Conservation (phyloP, 2,888 invertebrate species). For the Drosophila flavopinicola region DNA sequence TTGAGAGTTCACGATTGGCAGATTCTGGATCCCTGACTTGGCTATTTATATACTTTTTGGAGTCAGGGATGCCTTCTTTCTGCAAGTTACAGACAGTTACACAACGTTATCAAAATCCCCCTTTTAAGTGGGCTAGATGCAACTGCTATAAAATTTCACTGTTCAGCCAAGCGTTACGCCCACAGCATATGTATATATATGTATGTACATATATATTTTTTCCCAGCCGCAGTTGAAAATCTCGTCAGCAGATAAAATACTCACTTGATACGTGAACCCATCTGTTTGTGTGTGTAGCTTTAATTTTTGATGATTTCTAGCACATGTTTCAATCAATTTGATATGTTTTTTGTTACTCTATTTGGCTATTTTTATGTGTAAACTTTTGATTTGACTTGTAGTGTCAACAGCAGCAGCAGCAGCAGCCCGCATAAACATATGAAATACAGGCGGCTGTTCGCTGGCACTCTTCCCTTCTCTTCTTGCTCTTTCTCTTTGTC, state of each 20-base stretch:
- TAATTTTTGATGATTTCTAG: slow-evolving; percentile 41
- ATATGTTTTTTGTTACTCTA: slow-evolving; percentile 23
- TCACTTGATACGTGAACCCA: slow-evolving; percentile 83
- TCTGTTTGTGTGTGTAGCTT: slow-evolving; percentile 44
- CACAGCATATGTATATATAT: slow-evolving; percentile 43
- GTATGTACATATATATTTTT: slow-evolving; percentile 8
- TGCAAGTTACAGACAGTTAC: neutral
- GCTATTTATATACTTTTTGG: no score
- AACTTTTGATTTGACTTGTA: slow-evolving; percentile 40
- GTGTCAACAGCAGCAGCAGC: slow-evolving; percentile 33
- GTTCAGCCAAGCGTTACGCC: slow-evolving; percentile 77
- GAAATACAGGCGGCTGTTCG: slow-evolving; percentile 37
- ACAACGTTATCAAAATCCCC: neutral
- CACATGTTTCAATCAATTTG: slow-evolving; percentile 63
- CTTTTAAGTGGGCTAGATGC: slow-evolving; percentile 1
- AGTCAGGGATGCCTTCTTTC: neutral
- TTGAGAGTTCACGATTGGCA: neutral
- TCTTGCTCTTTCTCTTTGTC: slow-evolving; percentile 53
- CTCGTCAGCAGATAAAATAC: slow-evolving; percentile 51
- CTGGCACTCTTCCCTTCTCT: slow-evolving; percentile 31
- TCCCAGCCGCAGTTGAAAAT: slow-evolving; percentile 34
- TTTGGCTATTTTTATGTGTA: slow-evolving; percentile 27
- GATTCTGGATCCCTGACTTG: neutral
- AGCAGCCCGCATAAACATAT: slow-evolving; percentile 60
- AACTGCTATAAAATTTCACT: slow-evolving; percentile 35